Evolutionary conservation across 2,888 invertebrate genomes (phyloP).

Genomic region (Sturmia bella): DNA sequence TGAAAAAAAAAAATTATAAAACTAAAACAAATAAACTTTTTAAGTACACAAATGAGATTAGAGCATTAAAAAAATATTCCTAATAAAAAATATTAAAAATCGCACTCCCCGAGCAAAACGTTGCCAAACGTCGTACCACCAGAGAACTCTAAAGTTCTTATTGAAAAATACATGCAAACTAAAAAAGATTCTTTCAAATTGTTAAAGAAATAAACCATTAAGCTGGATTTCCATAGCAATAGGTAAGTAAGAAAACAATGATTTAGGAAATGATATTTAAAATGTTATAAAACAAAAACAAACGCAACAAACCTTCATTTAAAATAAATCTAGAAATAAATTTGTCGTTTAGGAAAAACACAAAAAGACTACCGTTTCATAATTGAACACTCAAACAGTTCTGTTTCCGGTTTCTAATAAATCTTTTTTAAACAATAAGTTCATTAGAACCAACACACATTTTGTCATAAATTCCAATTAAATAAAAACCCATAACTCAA

Average conservation of each 20-base stretch:
- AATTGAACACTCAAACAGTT: slow-evolving; percentile 2
- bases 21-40: slow-evolving; percentile 43
- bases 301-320: too few relatives aligned
- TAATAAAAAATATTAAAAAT: slow-evolving; percentile 17
- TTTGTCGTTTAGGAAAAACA: not conserved
- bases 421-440: slow-evolving; percentile 5
- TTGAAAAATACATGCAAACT: slow-evolving; percentile 28
- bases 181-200: slow-evolving; percentile 29
- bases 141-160: slow-evolving; percentile 9
- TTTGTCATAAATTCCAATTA: slow-evolving; percentile 31
- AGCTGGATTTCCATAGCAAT: slow-evolving; percentile 68
- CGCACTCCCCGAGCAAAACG: slow-evolving; percentile 30
- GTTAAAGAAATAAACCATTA: slow-evolving; percentile 49
- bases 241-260: slow-evolving; percentile 61
- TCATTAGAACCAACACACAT: slow-evolving; percentile 17
- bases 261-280: too few relatives aligned
- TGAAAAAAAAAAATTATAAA: slow-evolving; percentile 44
- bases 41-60: slow-evolving; percentile 66
- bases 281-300: too few relatives aligned
- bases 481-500: slow-evolving; percentile 9
- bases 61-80: slow-evolving; percentile 55
- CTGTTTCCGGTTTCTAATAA: slow-evolving; percentile 14
- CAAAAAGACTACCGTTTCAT: not conserved
- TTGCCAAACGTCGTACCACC: not conserved
- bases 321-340: not conserved